These are phyloP conservation scores for Emydura subglobosa DNA, from an alignment of 2,113 vertebrate species.

Conservation along the genomic window DNA sequence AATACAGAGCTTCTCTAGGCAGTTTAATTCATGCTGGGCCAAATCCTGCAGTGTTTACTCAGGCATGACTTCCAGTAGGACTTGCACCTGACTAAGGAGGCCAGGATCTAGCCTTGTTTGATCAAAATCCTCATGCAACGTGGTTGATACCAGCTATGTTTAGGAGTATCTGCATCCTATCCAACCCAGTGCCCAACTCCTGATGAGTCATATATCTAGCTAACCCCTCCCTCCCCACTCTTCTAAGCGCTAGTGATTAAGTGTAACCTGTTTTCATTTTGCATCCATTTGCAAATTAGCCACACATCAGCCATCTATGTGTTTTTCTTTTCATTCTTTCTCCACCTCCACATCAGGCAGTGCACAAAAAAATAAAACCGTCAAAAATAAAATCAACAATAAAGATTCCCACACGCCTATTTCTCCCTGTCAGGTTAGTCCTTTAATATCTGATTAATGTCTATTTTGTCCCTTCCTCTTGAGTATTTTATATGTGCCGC, in stretches of 20 bases:
- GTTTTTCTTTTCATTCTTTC: not conserved
- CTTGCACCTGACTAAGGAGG: rapidly evolving
- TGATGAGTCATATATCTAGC: slow-evolving; percentile 55
- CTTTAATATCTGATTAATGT: slow-evolving; percentile 74
- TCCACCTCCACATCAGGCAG: not conserved
- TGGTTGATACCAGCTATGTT: not conserved
- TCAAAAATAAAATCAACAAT: rapidly evolving
- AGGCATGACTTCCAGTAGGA: rapidly evolving
- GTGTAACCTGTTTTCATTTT: slow-evolving; percentile 7
- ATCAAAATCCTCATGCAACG: slow-evolving; percentile 23
- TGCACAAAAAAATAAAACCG: not conserved
- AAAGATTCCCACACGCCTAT: slow-evolving; percentile 19
- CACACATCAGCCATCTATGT: not conserved
- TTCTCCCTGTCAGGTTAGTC: slow-evolving; percentile 54
- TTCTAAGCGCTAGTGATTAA: slow-evolving; percentile 60
- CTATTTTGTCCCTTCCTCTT: slow-evolving; percentile 56
- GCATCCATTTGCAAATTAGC: slow-evolving; percentile 62
- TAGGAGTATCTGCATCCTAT: slow-evolving; percentile 8
- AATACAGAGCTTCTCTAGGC: not conserved
- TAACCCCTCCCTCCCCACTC: slow-evolving; percentile 5
- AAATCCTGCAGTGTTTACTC: not conserved
- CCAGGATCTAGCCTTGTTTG: not conserved
- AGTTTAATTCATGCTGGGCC: not conserved
- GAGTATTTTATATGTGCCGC: slow-evolving; percentile 55
- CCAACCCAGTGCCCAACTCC: slow-evolving; percentile 17